Conservation (phyloP, 2,888 invertebrate species). For the Himalopsyche japonica region DNA sequence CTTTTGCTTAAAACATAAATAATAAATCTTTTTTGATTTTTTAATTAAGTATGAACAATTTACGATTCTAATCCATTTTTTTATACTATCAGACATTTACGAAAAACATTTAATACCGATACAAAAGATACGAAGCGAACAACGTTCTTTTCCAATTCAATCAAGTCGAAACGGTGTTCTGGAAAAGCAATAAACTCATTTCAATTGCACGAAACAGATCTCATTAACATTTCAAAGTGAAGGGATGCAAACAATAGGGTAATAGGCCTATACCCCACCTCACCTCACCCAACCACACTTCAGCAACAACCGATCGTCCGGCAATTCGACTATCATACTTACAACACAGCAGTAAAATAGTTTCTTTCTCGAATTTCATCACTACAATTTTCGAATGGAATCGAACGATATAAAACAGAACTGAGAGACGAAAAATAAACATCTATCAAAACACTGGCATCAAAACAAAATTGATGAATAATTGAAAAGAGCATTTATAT, state of each 20-base stretch:
- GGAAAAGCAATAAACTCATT: conserved; percentile 24
- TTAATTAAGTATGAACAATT: no score
- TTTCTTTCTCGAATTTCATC: no score
- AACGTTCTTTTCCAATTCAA: not conserved
- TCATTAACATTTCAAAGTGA: conserved; percentile 39
- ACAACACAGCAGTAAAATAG: not conserved
- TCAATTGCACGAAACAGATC: conserved; percentile 31
- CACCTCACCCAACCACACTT: not conserved
- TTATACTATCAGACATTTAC: no score
- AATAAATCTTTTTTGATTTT: no score
- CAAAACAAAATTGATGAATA: no score
- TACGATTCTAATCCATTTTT: no score
- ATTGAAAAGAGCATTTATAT: no score
- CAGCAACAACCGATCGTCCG: not conserved
- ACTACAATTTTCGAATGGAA: no score
- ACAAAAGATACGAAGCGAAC: not conserved
- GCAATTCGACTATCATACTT: not conserved
- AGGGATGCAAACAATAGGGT: conserved; percentile 1
- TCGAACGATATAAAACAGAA: no score
- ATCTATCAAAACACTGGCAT: no score
- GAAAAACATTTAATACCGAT: not conserved
- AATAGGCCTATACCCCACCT: not conserved
- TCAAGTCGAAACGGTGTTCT: not conserved
- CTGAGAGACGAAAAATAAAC: no score
- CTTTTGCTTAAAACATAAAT: no score